These are phyloP conservation scores for Panurus biarmicus DNA, from an alignment of 2,113 vertebrate species.

Conservation along the genomic window DNA sequence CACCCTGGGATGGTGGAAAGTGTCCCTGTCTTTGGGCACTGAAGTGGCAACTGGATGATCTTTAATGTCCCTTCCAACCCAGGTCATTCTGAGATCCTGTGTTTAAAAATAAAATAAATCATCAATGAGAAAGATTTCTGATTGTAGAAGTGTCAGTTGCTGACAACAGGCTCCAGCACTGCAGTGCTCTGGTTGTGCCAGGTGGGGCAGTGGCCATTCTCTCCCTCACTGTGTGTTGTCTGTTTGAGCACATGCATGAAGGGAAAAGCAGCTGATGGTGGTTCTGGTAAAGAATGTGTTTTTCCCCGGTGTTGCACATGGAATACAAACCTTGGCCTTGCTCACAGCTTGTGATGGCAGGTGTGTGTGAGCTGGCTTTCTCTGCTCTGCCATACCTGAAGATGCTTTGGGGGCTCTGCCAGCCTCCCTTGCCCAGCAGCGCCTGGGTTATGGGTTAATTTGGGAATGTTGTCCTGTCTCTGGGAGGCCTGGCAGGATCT, in stretches of 20 bases:
- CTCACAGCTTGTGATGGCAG: neutral
- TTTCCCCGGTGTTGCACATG: neutral
- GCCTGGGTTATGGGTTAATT: neutral
- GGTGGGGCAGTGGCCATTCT: neutral
- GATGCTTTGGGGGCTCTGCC: neutral
- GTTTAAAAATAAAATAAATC: neutral
- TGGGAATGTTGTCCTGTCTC: neutral
- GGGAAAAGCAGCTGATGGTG: neutral
- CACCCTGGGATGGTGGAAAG: rapidly evolving
- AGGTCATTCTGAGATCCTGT: neutral
- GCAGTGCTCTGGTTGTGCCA: neutral
- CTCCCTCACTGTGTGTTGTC: rapidly evolving
- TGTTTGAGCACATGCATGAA: rapidly evolving
- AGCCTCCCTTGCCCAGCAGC: neutral
- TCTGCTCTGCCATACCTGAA: neutral
- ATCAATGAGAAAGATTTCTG: neutral
- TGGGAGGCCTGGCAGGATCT: neutral
- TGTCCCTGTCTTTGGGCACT: neutral
- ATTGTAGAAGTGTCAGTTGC: neutral
- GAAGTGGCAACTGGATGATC: neutral
- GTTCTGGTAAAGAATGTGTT: neutral
- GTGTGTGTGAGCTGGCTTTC: neutral
- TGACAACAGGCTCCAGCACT: neutral
- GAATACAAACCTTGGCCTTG: neutral
- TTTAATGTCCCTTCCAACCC: neutral